Base-by-base conservation (phyloP, 2,888 invertebrate genomes). In the Ormyrus pomaceus region DNA sequence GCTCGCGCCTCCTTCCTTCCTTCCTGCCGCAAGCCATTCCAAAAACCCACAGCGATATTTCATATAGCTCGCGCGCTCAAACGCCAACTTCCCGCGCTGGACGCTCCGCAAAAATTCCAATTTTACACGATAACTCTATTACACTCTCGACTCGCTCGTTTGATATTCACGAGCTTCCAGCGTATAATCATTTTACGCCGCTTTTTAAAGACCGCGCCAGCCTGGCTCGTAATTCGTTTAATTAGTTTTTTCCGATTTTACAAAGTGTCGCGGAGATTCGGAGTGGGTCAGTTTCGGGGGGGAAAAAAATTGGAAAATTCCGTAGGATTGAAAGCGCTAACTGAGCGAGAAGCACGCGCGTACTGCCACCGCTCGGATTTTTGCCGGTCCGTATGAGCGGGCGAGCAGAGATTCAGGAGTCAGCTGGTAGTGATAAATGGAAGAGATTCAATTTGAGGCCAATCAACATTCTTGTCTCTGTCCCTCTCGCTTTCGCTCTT, bases 391-490 rank as follows among this genome's bases (percentile, higher is more conserved):
- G 34, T 4, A 34, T 34, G 34, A 34, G 10, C 53, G 19, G 10
- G 10, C 55, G 48, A 53, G 53, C 10, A 70, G 48, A n/a, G 34
- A 34, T 48, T 34, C 58, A 8, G 8, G 61, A 72, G 66, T 53
- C 80, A 80, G 80, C 58, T 72, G 64, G 64, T 86, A 88, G 88
- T 89, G 89, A 89, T 89, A 87, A 88, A 89, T 88, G 88, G 86
- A 85, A 83, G 87, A 86, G 87, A 87, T 89, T 89, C 88, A 89
- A 89, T 89, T 89, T 89, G 87, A 87, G 88, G 85, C 88, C 89
- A 89, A 89, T 89, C 89, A 89, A 89, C 89, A 89, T 89, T 89
- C 88, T 87, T 87, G 88, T 88, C 86, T 84, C 85, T 85, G 85
- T 83, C 83, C 84, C 83, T 84, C 81, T 73, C 83, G 81, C 65